Evolutionary conservation across 2,113 vertebrate genomes (phyloP).

Genomic region (Onychostoma macrolepis): DNA sequence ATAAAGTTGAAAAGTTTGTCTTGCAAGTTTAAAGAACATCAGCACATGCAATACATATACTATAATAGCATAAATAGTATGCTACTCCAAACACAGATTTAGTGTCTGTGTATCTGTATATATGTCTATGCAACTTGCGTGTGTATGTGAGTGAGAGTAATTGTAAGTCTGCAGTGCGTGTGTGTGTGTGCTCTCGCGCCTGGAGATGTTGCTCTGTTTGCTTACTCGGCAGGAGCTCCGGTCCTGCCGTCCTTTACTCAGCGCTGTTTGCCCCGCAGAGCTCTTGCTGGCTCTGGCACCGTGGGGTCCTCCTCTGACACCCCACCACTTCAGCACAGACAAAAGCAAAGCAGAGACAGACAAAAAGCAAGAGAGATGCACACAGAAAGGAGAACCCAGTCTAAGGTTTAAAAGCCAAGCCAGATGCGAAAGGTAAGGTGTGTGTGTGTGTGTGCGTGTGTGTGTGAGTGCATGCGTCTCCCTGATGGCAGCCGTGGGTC

Average conservation of each 20-base stretch:
- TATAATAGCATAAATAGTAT: neutral
- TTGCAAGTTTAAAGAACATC: neutral
- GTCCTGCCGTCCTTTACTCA: constrained; percentile 49
- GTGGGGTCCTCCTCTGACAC: constrained; percentile 32
- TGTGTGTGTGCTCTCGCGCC: constrained; percentile 35
- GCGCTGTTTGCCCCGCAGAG: constrained; percentile 40
- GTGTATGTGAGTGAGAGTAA: constrained; percentile 30
- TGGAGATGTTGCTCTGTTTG: constrained; percentile 52
- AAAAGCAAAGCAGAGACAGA: constrained; percentile 39
- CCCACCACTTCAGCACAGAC: constrained; percentile 9
- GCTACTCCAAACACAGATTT: neutral
- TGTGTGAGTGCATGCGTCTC: constrained; percentile 30
- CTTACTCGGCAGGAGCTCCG: constrained; percentile 61
- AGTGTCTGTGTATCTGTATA: constrained; percentile 1
- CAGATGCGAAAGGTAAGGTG: constrained; percentile 70
- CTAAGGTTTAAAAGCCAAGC: constrained; percentile 53
- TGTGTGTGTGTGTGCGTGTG: constrained; percentile 36
- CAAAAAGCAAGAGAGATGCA: constrained; percentile 6
- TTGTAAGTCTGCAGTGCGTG: constrained; percentile 18
- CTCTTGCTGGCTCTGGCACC: constrained; percentile 19
- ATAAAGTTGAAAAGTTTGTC: neutral
- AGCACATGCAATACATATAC: neutral
- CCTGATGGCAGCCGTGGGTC: constrained; percentile 54
- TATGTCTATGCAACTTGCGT: constrained; percentile 7
- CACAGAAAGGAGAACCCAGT: constrained; percentile 10